phyloP scores from a whole-genome alignment of 1,140 invertebrate species.

The Leptinotarsa texana region DNA sequence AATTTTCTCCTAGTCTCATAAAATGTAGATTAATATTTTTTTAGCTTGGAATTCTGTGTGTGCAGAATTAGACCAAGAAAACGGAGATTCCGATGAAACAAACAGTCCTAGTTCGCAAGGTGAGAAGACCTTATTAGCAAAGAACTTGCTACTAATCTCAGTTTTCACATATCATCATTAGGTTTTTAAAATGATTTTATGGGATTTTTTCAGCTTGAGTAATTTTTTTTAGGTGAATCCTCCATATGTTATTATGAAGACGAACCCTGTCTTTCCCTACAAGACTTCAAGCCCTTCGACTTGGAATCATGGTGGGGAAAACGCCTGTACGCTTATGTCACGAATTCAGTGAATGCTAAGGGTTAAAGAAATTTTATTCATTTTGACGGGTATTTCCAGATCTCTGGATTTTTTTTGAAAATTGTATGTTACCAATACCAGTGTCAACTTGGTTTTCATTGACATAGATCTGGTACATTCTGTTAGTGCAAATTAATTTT shows the following conservation, averaged over 20 bases:
- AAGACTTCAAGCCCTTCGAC: slow-evolving; percentile 84
- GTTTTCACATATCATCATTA: too few relatives aligned
- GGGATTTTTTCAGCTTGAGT: neutral
- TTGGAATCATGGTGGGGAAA: slow-evolving; percentile 88
- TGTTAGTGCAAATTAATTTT: neutral
- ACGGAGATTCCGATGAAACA: slow-evolving; percentile 25
- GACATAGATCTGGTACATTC: neutral
- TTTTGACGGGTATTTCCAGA: neutral
- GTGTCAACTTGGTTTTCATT: neutral
- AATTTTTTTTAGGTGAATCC: slow-evolving; percentile 35
- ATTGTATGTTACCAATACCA: neutral
- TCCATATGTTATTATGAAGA: slow-evolving; percentile 71
- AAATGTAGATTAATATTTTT: slow-evolving; percentile 30
- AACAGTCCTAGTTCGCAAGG: slow-evolving; percentile 10
- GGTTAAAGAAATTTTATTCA: neutral
- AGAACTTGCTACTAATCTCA: too few relatives aligned
- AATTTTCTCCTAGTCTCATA: slow-evolving; percentile 11
- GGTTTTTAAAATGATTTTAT: neutral
- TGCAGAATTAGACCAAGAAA: slow-evolving; percentile 42
- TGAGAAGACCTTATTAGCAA: neutral
- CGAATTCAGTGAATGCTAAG: slow-evolving; percentile 21
- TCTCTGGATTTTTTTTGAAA: neutral
- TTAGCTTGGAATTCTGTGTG: slow-evolving; percentile 47
- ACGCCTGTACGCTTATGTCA: slow-evolving; percentile 59
- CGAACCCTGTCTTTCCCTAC: slow-evolving; percentile 67